phyloP scores from a whole-genome alignment of 2,888 invertebrate genomes.

The Cryptosula pallasiana region DNA sequence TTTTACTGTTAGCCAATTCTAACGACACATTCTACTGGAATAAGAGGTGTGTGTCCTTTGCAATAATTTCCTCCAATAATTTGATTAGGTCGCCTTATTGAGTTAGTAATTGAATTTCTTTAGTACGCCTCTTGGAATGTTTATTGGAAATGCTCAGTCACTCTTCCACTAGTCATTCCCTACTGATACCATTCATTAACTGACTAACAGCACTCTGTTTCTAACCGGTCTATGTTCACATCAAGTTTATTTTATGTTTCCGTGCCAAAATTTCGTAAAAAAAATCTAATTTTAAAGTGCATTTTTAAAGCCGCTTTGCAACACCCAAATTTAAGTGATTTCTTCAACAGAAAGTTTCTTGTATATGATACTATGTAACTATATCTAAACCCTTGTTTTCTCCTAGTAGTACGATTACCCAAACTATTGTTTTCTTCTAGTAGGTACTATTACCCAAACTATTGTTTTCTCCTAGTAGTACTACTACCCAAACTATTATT shows the following conservation, averaged over 20 bases:
- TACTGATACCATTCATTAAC: not conserved
- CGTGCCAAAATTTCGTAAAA: not conserved
- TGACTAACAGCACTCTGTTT: not conserved
- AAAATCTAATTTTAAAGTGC: not conserved
- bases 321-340: too few relatives aligned
- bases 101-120: not conserved
- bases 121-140: not conserved
- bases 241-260: not conserved
- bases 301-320: not conserved
- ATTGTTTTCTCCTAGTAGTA: too few relatives aligned
- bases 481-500: too few relatives aligned
- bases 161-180: not conserved
- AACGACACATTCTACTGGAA: not conserved
- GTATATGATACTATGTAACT: not conserved
- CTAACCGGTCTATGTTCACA: not conserved
- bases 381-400: not conserved
- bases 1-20: not conserved
- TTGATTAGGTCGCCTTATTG: not conserved
- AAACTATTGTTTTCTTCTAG: too few relatives aligned
- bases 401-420: too few relatives aligned
- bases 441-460: too few relatives aligned
- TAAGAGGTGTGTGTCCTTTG: slow-evolving; percentile 12
- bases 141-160: too few relatives aligned
- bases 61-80: too few relatives aligned
- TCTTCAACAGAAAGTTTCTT: not conserved